Conservation (phyloP, 2,113 vertebrate species). For the Eulemur macaco region DNA sequence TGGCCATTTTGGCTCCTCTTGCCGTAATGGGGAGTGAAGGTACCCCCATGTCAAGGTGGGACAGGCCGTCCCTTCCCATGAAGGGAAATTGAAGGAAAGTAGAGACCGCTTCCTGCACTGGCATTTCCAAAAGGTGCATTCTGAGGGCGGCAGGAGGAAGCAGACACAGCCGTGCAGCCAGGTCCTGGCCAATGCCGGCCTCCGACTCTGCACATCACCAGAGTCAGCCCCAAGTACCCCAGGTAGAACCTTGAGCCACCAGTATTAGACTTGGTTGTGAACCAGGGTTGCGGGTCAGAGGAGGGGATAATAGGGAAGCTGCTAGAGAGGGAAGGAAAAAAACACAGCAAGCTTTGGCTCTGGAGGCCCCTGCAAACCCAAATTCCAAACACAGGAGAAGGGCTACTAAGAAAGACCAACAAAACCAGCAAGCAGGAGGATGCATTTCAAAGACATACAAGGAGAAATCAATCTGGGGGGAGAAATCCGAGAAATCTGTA, state of each 20-base stretch:
- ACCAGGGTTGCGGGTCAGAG: neutral
- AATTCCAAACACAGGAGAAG: neutral
- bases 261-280: neutral
- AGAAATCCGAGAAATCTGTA: neutral
- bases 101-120: rapidly evolving
- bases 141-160: neutral
- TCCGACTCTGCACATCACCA: neutral
- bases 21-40: neutral
- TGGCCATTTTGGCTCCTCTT: neutral
- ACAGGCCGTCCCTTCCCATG: neutral
- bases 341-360: neutral
- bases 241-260: neutral
- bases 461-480: neutral
- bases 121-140: rapidly evolving
- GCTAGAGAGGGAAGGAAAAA: neutral
- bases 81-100: neutral
- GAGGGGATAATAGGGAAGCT: neutral
- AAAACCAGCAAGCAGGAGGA: neutral
- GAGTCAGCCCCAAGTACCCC: neutral
- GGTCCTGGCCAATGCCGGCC: neutral
- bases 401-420: neutral
- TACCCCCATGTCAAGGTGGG: neutral
- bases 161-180: neutral
- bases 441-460: neutral
- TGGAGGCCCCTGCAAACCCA: neutral